Evolutionary conservation across 1,140 invertebrate species (phyloP).

Genomic region (Ceratina japonica): DNA sequence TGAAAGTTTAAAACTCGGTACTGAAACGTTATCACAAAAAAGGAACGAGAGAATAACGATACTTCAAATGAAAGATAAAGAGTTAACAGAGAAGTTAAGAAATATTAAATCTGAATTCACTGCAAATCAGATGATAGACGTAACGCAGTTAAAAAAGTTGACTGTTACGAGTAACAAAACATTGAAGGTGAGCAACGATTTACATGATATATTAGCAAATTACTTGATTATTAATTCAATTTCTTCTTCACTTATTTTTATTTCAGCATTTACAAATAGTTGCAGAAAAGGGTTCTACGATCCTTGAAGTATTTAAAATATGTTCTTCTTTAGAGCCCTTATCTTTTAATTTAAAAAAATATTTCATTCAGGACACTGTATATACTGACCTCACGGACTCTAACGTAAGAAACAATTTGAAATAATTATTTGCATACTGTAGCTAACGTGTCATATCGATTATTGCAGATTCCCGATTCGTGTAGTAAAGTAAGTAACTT

Average conservation of each 20-base stretch:
- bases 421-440: background rate
- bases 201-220: background rate
- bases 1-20: conserved; percentile 66
- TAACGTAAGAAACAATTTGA: conserved; percentile 11
- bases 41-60: conserved; percentile 61
- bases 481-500: conserved; percentile 73
- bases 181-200: conserved; percentile 66
- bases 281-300: conserved; percentile 60
- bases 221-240: background rate
- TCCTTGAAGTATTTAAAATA: conserved; percentile 64
- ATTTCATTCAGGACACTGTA: conserved; percentile 52
- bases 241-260: conserved; percentile 8
- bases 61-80: conserved; percentile 59
- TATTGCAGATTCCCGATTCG: conserved; percentile 62
- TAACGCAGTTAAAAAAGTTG: conserved; percentile 68
- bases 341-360: conserved; percentile 62
- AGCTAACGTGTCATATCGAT: background rate
- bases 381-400: background rate
- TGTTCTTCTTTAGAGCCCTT: conserved; percentile 68
- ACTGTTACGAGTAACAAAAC: conserved; percentile 66
- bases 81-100: conserved; percentile 57
- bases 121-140: conserved; percentile 61
- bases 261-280: conserved; percentile 70
- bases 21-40: conserved; percentile 55
- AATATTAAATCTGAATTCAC: conserved; percentile 66